These are phyloP conservation scores for Epirrhoe alternata DNA, from an alignment of 2,888 invertebrate species.

Conservation along the genomic window DNA sequence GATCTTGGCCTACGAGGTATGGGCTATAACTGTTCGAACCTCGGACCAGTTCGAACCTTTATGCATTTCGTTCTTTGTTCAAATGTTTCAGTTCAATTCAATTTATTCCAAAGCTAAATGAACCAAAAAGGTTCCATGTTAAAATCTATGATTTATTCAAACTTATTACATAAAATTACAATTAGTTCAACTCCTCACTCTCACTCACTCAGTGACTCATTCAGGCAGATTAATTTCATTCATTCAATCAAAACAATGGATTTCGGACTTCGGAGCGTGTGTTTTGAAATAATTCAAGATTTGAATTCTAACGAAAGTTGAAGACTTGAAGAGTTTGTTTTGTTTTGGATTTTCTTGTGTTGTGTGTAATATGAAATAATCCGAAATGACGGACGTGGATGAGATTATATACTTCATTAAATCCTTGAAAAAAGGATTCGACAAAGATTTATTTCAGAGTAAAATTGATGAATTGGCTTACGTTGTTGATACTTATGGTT, in stretches of 20 bases:
- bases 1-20: no score
- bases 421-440: slow-evolving; percentile 74
- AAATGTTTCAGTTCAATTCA: no score
- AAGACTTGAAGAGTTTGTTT: no score
- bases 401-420: slow-evolving; percentile 77
- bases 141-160: no score
- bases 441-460: slow-evolving; percentile 74
- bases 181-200: no score
- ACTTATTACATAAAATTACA: no score
- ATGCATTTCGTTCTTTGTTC: no score
- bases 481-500: slow-evolving; percentile 64
- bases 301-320: slow-evolving; percentile 4
- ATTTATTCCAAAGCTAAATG: no score
- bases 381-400: slow-evolving; percentile 67
- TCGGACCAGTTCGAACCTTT: no score
- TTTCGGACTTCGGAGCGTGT: background rate
- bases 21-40: no score
- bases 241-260: slow-evolving; percentile 1
- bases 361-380: background rate
- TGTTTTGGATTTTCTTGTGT: background rate
- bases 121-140: no score
- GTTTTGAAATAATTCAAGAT: background rate
- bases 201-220: no score
- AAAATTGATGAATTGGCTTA: slow-evolving; percentile 72
- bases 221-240: background rate